Evolutionary conservation across 1,140 invertebrate genomes (phyloP).

Genomic region (Sminthurides bifidus): DNA sequence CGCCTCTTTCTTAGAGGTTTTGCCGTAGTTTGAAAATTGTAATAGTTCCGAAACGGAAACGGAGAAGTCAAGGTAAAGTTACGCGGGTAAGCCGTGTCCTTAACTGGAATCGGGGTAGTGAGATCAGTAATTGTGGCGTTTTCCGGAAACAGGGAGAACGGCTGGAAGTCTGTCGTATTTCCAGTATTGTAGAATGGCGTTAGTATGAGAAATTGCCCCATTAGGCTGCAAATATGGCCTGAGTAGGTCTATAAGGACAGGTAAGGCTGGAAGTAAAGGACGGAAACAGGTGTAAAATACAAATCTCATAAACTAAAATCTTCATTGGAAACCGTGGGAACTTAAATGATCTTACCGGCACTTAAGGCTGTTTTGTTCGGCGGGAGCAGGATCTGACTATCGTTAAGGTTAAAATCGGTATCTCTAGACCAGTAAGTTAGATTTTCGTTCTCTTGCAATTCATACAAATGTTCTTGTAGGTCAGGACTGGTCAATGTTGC

Average conservation of each 20-base stretch:
- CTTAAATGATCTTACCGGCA: conserved; percentile 5
- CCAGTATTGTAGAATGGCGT: conserved; percentile 16
- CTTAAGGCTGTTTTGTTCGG: conserved; percentile 20
- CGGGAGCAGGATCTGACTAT: conserved; percentile 14
- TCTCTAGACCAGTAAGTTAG: conserved; percentile 16
- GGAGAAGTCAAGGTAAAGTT: too few relatives aligned
- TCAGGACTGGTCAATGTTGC: conserved; percentile 3
- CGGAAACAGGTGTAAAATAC: neutral
- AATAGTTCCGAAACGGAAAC: too few relatives aligned
- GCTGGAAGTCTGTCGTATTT: conserved; percentile 1
- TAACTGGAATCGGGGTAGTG: too few relatives aligned
- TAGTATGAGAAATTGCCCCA: too few relatives aligned
- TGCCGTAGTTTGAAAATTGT: too few relatives aligned
- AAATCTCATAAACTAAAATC: neutral
- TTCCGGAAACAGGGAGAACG: too few relatives aligned
- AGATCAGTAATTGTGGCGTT: too few relatives aligned
- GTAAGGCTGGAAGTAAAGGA: conserved; percentile 15
- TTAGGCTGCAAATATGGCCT: conserved; percentile 13
- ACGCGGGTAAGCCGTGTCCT: too few relatives aligned
- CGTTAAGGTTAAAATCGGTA: conserved; percentile 16
- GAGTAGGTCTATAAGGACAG: conserved; percentile 23
- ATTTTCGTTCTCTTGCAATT: conserved; percentile 25
- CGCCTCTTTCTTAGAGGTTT: too few relatives aligned
- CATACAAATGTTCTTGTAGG: conserved; percentile 1
- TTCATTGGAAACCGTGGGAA: neutral